phyloP scores from a whole-genome alignment of 2,113 vertebrate genomes.

The Potamarius usumacintae region DNA sequence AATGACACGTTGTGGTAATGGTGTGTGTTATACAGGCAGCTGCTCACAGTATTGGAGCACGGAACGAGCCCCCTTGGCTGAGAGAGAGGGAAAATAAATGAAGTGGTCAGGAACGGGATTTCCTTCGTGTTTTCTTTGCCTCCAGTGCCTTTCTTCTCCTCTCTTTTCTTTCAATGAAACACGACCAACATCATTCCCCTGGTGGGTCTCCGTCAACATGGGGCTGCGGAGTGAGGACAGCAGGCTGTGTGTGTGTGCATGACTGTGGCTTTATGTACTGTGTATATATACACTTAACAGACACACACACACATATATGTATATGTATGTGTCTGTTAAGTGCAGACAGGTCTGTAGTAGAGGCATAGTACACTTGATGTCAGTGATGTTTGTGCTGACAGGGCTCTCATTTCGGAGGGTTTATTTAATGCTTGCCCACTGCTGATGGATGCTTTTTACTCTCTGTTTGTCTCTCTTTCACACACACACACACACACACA shows the following conservation, averaged over 20 bases:
- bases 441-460: conserved; percentile 34
- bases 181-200: conserved; percentile 32
- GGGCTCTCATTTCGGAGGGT: conserved; percentile 18
- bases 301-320: not conserved
- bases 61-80: not conserved
- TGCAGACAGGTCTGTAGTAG: conserved; percentile 56
- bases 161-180: conserved; percentile 47
- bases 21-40: not conserved
- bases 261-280: not conserved
- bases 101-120: conserved; percentile 33
- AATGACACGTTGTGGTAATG: not conserved
- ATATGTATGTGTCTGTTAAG: conserved; percentile 18
- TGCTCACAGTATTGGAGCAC: not conserved
- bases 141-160: conserved; percentile 13
- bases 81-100: conserved; percentile 22
- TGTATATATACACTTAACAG: not conserved
- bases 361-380: conserved; percentile 54
- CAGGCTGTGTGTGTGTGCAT: not conserved
- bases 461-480: not conserved
- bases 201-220: conserved; percentile 49
- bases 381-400: conserved; percentile 49
- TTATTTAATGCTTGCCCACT: conserved; percentile 35
- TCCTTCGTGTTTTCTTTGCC: conserved; percentile 21
- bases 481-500: not conserved
- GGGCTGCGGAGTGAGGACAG: conserved; percentile 47